Base-by-base conservation (phyloP, 2,113 vertebrate species). In the Megaleporinus macrocephalus region DNA sequence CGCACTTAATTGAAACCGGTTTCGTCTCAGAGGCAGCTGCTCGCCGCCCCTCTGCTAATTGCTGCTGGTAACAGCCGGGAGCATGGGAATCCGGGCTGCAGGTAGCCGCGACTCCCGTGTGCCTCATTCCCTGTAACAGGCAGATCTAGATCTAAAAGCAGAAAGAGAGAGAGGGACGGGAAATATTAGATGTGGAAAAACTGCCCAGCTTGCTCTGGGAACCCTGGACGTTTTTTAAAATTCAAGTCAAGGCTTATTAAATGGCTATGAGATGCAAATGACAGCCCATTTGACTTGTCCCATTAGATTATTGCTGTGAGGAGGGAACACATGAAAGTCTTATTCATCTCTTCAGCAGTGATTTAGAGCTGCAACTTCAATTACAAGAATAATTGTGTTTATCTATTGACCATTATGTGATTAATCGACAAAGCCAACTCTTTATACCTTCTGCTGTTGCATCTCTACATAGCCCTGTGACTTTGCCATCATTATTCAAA, bases 1-100 rank as follows among this genome's bases (percentile, higher is more conserved):
- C 72, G 62, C 69, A 71, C 83, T 66, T 91, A 92, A 93, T 93
- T 93, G 91, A 93, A 93, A 93, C 88, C 80, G 85, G 88, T 87
- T 88, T 91, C n/a, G 90, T 89, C 89, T 91, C 89, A 86, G 89
- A 91, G 90, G 88, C 86, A 78, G 86, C 87, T 85, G 88, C 87
- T 89, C 75, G 5, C 77, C 53, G 72, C n/a, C 59, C 9, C 73
- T 86, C 83, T 83, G 88, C 70, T 89, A 83, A 87, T 89, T 89
- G 88, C 87, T 86, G 84, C n/a, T 85, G 68, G 72, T 83, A 78
- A 66, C 27, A 13, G 70, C 20, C 73, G 57, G 82, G 61, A 59
- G 62, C 26, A 61, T 20, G 65, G 24, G 78, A 69, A 49, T 75
- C 62, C 29, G 33, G 6, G 14, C 51, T 10, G 51, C 1, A 33